Percentiles rank a stretch among this genome's conserved stretches.
Evolutionary conservation across 1,140 invertebrate species (phyloP).

Genomic region (Brevipalpus yothersi): DNA sequence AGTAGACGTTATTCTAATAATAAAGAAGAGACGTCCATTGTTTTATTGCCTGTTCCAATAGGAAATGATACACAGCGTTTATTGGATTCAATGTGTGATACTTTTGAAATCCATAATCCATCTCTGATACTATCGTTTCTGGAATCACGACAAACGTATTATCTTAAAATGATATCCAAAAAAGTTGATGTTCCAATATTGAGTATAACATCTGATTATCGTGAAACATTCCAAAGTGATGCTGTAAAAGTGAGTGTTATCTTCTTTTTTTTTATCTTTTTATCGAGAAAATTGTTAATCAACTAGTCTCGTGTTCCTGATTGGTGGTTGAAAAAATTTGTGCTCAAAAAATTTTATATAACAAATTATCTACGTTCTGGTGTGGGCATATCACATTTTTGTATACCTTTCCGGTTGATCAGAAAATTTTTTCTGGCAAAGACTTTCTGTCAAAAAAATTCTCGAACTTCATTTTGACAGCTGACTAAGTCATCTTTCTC

Average conservation of each 20-base stretch:
- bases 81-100: slow-evolving; percentile 4
- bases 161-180: slow-evolving; percentile 1
- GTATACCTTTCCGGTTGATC: too few species aligned
- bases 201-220: slow-evolving; percentile 1
- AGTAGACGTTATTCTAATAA: too few species aligned
- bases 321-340: background rate
- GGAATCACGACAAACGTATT: slow-evolving; percentile 1
- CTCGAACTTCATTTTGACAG: too few species aligned
- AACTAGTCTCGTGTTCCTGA: background rate
- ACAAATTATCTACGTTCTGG: too few species aligned
- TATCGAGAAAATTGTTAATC: background rate
- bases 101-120: slow-evolving; percentile 4
- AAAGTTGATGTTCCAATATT: slow-evolving; percentile 2
- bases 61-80: slow-evolving; percentile 6
- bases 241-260: background rate
- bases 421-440: too few species aligned
- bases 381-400: too few species aligned
- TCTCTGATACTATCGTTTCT: slow-evolving; percentile 3
- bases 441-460: too few species aligned
- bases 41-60: background rate
- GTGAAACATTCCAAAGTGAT: background rate
- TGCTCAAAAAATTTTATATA: too few species aligned
- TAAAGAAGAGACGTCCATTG: background rate
- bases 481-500: too few species aligned
- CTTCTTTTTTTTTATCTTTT: too few species aligned